These are phyloP conservation scores for Armadillidium nasatum DNA, from an alignment of 1,140 invertebrate genomes.

Conservation along the genomic window DNA sequence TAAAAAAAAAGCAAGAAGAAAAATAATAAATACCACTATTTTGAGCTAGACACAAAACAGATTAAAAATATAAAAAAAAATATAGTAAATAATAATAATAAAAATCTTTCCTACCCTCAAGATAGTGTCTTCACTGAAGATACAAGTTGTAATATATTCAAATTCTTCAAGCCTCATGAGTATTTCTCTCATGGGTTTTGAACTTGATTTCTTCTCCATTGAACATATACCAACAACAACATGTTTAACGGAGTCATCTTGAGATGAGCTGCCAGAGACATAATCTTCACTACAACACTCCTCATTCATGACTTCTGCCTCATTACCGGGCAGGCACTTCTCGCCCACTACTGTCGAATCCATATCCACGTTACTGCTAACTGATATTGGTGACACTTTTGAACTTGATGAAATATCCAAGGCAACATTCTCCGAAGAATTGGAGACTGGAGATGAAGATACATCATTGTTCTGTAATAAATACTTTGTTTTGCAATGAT, in stretches of 20 bases:
- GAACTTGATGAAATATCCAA: too few relatives aligned
- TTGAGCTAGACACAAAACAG: too few relatives aligned
- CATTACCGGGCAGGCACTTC: background rate
- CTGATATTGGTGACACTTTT: too few relatives aligned
- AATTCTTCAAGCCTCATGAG: slow-evolving; percentile 89
- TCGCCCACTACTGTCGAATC: background rate
- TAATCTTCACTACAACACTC: background rate
- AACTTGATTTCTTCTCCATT: slow-evolving; percentile 97
- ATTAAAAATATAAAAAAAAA: background rate
- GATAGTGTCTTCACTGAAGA: slow-evolving; percentile 91
- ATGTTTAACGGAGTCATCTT: slow-evolving; percentile 51
- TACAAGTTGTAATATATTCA: slow-evolving; percentile 87
- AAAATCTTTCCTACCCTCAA: slow-evolving; percentile 61
- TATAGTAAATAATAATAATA: too few relatives aligned
- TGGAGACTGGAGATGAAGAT: too few relatives aligned
- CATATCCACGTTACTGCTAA: too few relatives aligned
- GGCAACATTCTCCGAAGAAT: too few relatives aligned
- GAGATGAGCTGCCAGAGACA: background rate
- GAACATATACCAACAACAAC: slow-evolving; percentile 95
- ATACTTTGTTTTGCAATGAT: too few relatives aligned
- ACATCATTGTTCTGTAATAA: too few relatives aligned
- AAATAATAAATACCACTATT: background rate
- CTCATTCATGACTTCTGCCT: background rate
- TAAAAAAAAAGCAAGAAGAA: background rate
- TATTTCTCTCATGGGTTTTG: slow-evolving; percentile 78